Conservation (phyloP, 2,888 invertebrate species). For the Pelosia muscerda region DNA sequence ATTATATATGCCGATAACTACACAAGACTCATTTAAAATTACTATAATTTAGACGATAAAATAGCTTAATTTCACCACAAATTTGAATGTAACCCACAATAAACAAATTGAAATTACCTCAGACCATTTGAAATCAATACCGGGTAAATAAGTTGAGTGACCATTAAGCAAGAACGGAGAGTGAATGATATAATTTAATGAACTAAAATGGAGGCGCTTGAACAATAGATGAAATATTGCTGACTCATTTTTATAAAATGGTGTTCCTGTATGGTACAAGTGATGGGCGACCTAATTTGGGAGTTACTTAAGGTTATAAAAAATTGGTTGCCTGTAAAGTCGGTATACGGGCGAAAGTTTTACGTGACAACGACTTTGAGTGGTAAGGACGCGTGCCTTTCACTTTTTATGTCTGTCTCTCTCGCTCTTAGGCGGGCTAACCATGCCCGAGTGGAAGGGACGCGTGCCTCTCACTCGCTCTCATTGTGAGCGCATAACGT, state of each 20-base stretch:
- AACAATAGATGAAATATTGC: constrained; percentile 57
- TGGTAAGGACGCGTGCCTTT: too few species aligned
- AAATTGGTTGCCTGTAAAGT: too few species aligned
- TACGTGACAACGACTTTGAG: too few species aligned
- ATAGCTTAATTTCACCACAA: neutral
- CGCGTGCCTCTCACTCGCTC: too few species aligned
- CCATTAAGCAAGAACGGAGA: constrained; percentile 30
- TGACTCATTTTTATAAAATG: constrained; percentile 59
- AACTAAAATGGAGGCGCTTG: constrained; percentile 43
- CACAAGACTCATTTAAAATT: neutral
- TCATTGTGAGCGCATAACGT: too few species aligned
- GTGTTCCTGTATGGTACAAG: constrained; percentile 51
- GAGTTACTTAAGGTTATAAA: too few species aligned
- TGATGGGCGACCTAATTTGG: constrained; percentile 11
- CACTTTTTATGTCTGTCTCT: too few species aligned
- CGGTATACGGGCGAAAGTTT: too few species aligned
- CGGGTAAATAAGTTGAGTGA: neutral
- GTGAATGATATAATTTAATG: constrained; percentile 45
- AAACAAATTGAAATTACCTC: constrained; percentile 1
- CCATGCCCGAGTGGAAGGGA: too few species aligned
- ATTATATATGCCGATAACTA: too few species aligned
- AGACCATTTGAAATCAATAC: neutral
- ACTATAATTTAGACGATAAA: neutral
- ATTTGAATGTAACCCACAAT: neutral
- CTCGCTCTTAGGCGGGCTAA: too few species aligned